phyloP scores from a whole-genome alignment of 2,797 vertebrate genomes.

The Premnoplex brunnescens region DNA sequence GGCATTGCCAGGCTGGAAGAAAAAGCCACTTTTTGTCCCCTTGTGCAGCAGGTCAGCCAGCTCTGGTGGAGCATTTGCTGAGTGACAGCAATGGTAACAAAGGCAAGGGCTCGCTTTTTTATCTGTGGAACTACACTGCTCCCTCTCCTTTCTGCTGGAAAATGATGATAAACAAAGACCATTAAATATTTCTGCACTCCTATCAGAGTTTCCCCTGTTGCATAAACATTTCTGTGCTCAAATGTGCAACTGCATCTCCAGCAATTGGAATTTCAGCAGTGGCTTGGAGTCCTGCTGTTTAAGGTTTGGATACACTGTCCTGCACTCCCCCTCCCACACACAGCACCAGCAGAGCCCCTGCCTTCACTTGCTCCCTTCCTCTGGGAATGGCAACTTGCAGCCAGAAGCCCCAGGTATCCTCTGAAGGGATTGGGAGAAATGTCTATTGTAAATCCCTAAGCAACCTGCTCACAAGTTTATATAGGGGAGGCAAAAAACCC shows the following conservation, averaged over 20 bases:
- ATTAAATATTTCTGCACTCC: not conserved
- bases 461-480: not conserved
- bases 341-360: not conserved
- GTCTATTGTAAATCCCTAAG: fast-evolving
- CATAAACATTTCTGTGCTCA: not conserved
- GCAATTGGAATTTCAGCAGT: not conserved
- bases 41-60: not conserved
- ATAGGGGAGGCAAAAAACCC: fast-evolving
- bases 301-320: not conserved
- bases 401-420: not conserved
- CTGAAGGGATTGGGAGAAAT: fast-evolving
- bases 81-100: not conserved
- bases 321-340: not conserved
- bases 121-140: not conserved
- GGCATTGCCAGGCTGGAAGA: not conserved
- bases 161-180: not conserved
- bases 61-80: not conserved
- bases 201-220: not conserved
- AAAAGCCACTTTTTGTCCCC: not conserved
- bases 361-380: fast-evolving
- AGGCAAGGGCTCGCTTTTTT: not conserved
- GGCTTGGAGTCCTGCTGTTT: not conserved
- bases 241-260: not conserved
- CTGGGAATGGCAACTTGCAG: not conserved
- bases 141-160: not conserved